phyloP scores from a whole-genome alignment of 2,113 vertebrate species.

The Phylloscopus whistleri region DNA sequence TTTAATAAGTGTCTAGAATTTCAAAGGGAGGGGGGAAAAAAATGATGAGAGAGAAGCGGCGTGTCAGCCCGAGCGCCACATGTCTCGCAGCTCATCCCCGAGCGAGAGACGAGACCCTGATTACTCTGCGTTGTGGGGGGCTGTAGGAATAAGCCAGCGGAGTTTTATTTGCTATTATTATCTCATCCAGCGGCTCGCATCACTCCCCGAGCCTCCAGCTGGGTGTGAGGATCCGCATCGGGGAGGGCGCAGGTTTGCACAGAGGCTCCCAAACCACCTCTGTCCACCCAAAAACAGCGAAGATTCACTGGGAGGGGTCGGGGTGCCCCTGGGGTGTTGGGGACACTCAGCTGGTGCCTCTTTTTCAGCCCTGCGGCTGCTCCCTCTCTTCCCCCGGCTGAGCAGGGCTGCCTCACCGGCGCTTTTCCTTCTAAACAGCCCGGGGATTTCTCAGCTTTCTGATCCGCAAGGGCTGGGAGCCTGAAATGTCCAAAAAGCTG shows the following conservation, averaged over 20 bases:
- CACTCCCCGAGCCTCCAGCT: no score
- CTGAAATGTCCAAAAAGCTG: conserved; percentile 4
- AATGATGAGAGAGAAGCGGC: background rate
- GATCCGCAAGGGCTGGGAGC: background rate
- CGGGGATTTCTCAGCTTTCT: background rate
- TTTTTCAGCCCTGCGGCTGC: background rate
- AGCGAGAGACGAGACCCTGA: background rate
- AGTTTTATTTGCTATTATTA: background rate
- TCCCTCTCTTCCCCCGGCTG: fast-evolving
- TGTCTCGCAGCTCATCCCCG: background rate
- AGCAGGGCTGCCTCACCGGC: fast-evolving
- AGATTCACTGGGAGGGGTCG: fast-evolving
- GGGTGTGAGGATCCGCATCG: background rate
- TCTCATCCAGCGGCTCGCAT: background rate
- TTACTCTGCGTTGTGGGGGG: background rate
- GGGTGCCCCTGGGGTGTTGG: fast-evolving
- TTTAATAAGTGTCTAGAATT: conserved; percentile 62
- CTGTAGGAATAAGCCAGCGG: background rate
- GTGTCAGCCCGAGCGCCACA: background rate
- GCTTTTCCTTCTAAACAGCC: background rate
- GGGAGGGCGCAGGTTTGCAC: background rate
- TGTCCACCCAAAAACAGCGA: background rate
- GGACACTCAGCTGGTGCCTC: background rate
- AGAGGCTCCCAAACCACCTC: background rate
- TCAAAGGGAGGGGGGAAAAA: background rate